Evolutionary conservation across 2,797 vertebrate genomes (phyloP), one percentile per base, ranked within the genome.

Genomic region (Labroides dimidiatus): DNA sequence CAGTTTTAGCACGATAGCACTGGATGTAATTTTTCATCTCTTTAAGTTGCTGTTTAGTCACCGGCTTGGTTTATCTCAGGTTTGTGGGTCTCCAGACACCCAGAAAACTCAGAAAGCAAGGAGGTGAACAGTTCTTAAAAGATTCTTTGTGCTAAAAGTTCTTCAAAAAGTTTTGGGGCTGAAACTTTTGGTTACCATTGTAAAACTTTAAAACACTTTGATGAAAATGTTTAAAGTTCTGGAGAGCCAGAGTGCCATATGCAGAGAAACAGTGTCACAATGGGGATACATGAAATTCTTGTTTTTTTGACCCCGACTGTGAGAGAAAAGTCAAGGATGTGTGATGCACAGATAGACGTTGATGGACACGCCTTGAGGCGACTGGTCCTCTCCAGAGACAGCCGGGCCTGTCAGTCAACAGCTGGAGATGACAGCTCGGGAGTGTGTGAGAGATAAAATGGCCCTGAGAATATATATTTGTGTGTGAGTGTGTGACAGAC

Each of bases 391-490:
- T 83, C 76, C 52, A 79, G 62, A 80, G 80, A 67, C 85, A 87
- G 65, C 81, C 87, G 88, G 16, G 76, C 8, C 44, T 84, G 89
- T 86, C 88, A 87, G 64, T 86, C 79, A 84, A 71, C 59, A 56
- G 19, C 67, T 85, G 82, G 60, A 75, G 57, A 57, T 84, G 67
- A 82, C 44, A 65, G 57, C 37, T 1, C 27, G 47, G 17, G 17
- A 41, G 64, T 21, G 53, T 60, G 47, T 58, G 42, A 37, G n/a
- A n/a, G 45, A 9, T 13, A 44, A 55, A 47, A 23, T n/a, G 27
- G 21, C 64, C n/a, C 36, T 33, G 33, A 14, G 24, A 0, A 17
- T 43, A 5, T 36, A 37, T 51, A 33, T 33, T 8, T 53, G 11
- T 19, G n/a, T 36, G 43, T 51, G 47, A 9, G 10, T 37, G 43